These are phyloP conservation scores for Campoletis sonorensis DNA, from an alignment of 1,140 invertebrate species.

Conservation along the genomic window DNA sequence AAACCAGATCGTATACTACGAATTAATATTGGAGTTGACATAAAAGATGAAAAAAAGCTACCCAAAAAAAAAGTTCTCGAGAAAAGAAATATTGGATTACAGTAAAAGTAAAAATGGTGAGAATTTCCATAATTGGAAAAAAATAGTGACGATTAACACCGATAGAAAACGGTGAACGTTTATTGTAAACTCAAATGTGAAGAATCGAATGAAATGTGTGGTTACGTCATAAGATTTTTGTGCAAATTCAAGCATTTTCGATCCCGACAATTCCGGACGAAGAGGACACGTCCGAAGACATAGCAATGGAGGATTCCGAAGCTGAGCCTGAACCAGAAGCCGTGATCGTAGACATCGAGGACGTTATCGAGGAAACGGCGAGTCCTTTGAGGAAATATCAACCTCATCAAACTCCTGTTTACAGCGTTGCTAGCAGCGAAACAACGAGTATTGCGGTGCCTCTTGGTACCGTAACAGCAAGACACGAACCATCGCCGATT, in stretches of 20 bases:
- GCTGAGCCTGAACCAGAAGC: conserved; percentile 72
- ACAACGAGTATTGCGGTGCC: conserved; percentile 70
- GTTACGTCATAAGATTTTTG: conserved; percentile 51
- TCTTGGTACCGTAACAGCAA: conserved; percentile 66
- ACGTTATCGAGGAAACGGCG: conserved; percentile 75
- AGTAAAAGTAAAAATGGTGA: no score
- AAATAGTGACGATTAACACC: no score
- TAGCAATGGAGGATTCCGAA: conserved; percentile 72
- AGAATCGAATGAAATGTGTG: neutral
- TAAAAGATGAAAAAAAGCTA: no score
- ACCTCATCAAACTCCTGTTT: conserved; percentile 83
- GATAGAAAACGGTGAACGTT: no score
- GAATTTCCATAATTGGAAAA: no score
- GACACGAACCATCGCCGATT: conserved; percentile 64
- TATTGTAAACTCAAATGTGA: no score
- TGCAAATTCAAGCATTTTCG: neutral
- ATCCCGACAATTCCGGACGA: conserved; percentile 50
- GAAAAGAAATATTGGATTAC: no score
- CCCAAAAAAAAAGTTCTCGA: no score
- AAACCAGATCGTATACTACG: no score
- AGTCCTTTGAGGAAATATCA: conserved; percentile 80
- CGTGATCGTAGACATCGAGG: conserved; percentile 76
- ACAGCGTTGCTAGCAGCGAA: conserved; percentile 77
- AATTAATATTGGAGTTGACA: no score
- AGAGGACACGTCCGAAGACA: conserved; percentile 60